Evolutionary conservation across 1,140 invertebrate genomes (phyloP), one percentile per base, ranked within the genome.

Genomic region (Bombus superbus): DNA sequence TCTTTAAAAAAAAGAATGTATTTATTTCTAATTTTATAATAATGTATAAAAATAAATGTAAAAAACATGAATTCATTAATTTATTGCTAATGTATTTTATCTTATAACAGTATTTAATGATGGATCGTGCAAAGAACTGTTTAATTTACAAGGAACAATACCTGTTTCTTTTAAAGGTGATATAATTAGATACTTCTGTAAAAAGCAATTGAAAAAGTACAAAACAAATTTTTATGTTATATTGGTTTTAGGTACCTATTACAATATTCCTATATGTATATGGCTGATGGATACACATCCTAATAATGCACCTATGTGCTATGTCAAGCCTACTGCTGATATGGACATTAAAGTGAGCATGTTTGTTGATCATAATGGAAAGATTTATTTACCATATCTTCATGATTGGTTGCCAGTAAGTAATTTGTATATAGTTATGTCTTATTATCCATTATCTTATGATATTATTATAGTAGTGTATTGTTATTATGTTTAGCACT

Each of bases 281-380:
- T 99, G 98, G 98, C 93, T 99, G 47, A 97, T 99, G 97, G 98
- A 99, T 92, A 99, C 98, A 44, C 98, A 99, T 96, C 99, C 99
- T 2, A 97, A 98, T 93, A 98, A 99, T 95, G 98, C 99, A 35
- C 99, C 99, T n/a, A 98, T 99, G 94, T 99, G 99, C 93, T 99
- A 98, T 95, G 99, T 99, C 0, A 98, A 97, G 95, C 99, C 99
- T 64, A 99, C 99, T 10, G 84, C 96, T 78, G 98, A 98, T 86
- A 99, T 99, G 99, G 96, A 97, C 79, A 99, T 99, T 84, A 99
- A 99, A 96, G 97, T 97, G 35, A 99, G 98, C 32, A 97, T 97
- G 94, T 98, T 97, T 96, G 99, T 99, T 15, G 99, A 99, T 95
- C 97, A 98, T 87, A 99, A 97, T 96, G 99, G 99, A 42, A 98